Evolutionary conservation across 2,888 invertebrate species (phyloP).

Genomic region (Pterostichus niger): DNA sequence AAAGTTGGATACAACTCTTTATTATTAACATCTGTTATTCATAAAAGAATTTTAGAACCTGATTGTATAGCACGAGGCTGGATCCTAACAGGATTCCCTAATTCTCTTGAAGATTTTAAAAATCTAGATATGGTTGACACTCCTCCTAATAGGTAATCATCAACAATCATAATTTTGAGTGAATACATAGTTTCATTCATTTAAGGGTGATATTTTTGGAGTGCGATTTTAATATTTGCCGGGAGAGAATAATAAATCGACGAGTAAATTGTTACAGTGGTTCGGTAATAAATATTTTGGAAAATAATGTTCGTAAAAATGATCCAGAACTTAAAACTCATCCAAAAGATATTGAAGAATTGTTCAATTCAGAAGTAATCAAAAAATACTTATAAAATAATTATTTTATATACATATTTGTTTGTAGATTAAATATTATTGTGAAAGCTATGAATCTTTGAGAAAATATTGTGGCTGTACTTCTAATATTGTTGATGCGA

Average conservation of each 20-base stretch:
- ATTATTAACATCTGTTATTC: slow-evolving; percentile 74
- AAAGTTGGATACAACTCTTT: slow-evolving; percentile 75
- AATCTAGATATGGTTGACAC: slow-evolving; percentile 80
- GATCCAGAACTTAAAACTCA: slow-evolving; percentile 72
- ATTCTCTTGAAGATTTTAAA: slow-evolving; percentile 80
- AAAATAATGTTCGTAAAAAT: slow-evolving; percentile 68
- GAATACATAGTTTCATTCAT: slow-evolving; percentile 32
- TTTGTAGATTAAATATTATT: slow-evolving; percentile 73
- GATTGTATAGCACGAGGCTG: slow-evolving; percentile 83
- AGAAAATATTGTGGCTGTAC: slow-evolving; percentile 75
- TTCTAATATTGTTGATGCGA: slow-evolving; percentile 73
- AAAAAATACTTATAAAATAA: neutral
- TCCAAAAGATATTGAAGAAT: slow-evolving; percentile 73
- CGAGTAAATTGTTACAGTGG: slow-evolving; percentile 73
- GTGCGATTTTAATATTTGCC: slow-evolving; percentile 74
- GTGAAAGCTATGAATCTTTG: slow-evolving; percentile 75
- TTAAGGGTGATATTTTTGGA: slow-evolving; percentile 75
- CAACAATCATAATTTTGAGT: neutral
- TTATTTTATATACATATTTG: slow-evolving; percentile 57
- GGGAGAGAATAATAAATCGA: slow-evolving; percentile 72
- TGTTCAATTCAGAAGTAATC: slow-evolving; percentile 74
- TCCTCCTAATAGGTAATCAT: slow-evolving; percentile 82
- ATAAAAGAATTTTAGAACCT: slow-evolving; percentile 76
- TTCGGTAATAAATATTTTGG: slow-evolving; percentile 70
- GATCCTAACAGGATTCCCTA: slow-evolving; percentile 82